Evolutionary conservation across 2,888 invertebrate genomes (phyloP), one percentile per base, ranked within the genome.

Genomic region (Drosophila ustulata): DNA sequence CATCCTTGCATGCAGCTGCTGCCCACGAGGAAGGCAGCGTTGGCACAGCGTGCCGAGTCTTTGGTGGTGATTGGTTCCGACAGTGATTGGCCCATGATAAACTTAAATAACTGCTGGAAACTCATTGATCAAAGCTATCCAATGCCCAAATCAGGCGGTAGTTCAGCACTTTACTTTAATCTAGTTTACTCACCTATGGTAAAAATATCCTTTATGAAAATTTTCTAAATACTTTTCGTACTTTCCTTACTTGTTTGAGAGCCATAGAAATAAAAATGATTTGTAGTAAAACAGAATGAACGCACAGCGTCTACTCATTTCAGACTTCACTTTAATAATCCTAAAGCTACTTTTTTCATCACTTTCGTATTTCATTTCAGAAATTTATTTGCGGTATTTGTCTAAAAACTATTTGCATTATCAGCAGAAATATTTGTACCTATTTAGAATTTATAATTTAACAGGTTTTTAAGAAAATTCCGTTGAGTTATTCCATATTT

Each of bases 1-100:
- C 99, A 99, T 92, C 99, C 99, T 93, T 99, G 99, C 99, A 99
- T 99, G 91, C 98, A 98, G 32, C 98, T 98, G 2, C 98, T 97
- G 13, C 98, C 99, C 6, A 99, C 93, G 1, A 94, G 92, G 87
- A 93, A 94, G 2, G 94, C 93, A 13, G 94, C 92, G 91, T 97
- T 96, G 91, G 96, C 95, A 88, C 96, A 96, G 91, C 95, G 95
- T 18, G 96, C 94, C 1, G 97, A 96, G 90, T 96, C 96, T 93
- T 97, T 97, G 76, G 95, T 95, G 26, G 99, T 99, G 77, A 99
- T 96, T 47, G 99, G 99, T 93, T 99, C 99, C 70, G 98, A 98
- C 75, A 99, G 93, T 88, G 98, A 98, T 93, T 99, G 99, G 89
- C 99, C 99, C 99, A 99, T 99, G 28, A 39, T 72, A 3, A 41